Evolutionary conservation across 2,797 vertebrate species (phyloP).

Genomic region (Merluccius polli): DNA sequence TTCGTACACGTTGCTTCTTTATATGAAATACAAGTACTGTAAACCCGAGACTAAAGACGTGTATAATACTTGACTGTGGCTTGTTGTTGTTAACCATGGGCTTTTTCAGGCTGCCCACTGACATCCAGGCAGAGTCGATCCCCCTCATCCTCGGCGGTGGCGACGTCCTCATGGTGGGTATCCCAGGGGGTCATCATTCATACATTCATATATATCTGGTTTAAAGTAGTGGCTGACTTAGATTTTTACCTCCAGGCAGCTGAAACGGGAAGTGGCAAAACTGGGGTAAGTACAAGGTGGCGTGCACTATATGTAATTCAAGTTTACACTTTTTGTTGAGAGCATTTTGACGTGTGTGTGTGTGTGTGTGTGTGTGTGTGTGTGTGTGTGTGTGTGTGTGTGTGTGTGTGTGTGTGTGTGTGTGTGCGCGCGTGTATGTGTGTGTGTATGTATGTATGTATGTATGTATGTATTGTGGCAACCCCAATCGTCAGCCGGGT

Average conservation of each 20-base stretch:
- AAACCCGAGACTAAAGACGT: not conserved
- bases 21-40: not conserved
- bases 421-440: too few relatives aligned
- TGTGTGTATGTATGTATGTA: too few relatives aligned
- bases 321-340: not conserved
- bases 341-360: not conserved
- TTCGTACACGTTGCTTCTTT: not conserved
- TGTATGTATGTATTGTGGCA: too few relatives aligned
- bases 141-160: slow-evolving; percentile 94
- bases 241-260: slow-evolving; percentile 78
- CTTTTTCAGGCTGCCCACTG: slow-evolving; percentile 85
- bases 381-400: too few relatives aligned
- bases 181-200: not conserved
- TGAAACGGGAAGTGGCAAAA: slow-evolving; percentile 99
- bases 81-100: not conserved
- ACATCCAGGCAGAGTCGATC: slow-evolving; percentile 97
- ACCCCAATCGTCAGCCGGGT: too few relatives aligned
- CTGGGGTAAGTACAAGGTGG: slow-evolving; percentile 83
- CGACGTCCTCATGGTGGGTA: slow-evolving; percentile 91
- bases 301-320: not conserved
- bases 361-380: too few relatives aligned
- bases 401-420: too few relatives aligned
- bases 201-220: not conserved
- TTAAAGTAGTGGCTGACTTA: not conserved
- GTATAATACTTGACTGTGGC: not conserved